A percentile compares a stretch with the other conserved stretches of the same genome.
These are phyloP conservation scores for Actinia equina DNA, from an alignment of 64 coral and sea anemone species.

Conservation along the genomic window DNA sequence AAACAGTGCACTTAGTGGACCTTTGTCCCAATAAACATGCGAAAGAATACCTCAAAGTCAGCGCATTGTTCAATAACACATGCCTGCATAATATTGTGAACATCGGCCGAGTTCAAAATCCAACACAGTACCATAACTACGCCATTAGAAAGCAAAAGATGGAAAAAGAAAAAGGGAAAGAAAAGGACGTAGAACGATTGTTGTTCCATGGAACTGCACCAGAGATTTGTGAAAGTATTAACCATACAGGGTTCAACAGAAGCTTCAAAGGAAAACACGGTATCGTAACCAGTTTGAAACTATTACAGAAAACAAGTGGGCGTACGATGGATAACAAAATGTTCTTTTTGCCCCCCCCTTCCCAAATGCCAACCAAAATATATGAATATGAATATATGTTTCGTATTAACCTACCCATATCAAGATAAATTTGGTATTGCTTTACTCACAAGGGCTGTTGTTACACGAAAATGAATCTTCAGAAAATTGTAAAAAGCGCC, in stretches of 20 bases:
- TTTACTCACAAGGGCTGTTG: no score
- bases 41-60: neutral
- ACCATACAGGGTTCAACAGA: slow-evolving; percentile 66
- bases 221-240: slow-evolving; percentile 27
- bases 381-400: no score
- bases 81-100: neutral
- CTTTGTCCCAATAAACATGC: slow-evolving; percentile 26
- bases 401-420: no score
- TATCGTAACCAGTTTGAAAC: no score
- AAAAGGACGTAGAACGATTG: slow-evolving; percentile 35
- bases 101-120: slow-evolving; percentile 77
- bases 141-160: slow-evolving; percentile 45
- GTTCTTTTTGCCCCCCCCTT: no score
- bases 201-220: slow-evolving; percentile 64
- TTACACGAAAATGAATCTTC: no score
- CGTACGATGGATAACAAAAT: no score
- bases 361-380: no score
- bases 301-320: neutral
- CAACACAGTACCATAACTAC: slow-evolving; percentile 44
- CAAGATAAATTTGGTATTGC: no score
- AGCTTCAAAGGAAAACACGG: slow-evolving; percentile 57
- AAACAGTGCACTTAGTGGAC: slow-evolving; percentile 33
- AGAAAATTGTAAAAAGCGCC: no score
- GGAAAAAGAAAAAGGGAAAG: slow-evolving; percentile 52
- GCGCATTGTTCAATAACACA: neutral